Conservation (phyloP, 2,113 vertebrate species). For the Aspiorhynchus laticeps region DNA sequence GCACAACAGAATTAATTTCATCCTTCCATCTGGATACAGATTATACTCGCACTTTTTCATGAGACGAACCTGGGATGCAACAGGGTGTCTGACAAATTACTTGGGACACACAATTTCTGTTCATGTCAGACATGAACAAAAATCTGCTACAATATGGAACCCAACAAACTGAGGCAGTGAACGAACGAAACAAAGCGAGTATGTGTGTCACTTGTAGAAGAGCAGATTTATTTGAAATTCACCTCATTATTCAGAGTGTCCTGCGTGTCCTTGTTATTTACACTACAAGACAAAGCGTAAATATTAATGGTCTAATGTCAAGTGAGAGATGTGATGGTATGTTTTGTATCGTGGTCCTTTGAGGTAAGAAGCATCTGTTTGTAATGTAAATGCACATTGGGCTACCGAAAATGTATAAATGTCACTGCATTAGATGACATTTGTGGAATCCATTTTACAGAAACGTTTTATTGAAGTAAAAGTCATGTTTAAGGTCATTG, state of each 20-base stretch:
- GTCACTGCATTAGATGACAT: background rate
- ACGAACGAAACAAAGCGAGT: background rate
- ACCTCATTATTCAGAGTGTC: constrained; percentile 25
- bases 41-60: background rate
- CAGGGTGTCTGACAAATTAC: constrained; percentile 43
- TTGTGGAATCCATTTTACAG: background rate
- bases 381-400: background rate
- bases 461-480: background rate
- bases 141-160: constrained; percentile 16
- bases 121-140: constrained; percentile 23
- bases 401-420: background rate
- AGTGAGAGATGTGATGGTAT: background rate
- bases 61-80: constrained; percentile 13
- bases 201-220: background rate
- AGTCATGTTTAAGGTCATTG: background rate
- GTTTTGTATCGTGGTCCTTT: background rate
- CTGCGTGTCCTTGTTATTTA: constrained; percentile 37
- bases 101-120: constrained; percentile 34
- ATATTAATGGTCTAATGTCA: background rate
- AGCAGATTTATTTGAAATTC: constrained; percentile 12
- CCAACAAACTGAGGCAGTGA: background rate
- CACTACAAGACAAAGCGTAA: constrained; percentile 10
- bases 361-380: background rate
- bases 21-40: background rate
- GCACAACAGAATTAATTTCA: background rate